These are phyloP conservation scores for Pimephales promelas DNA, from an alignment of 2,113 vertebrate species.

Conservation along the genomic window DNA sequence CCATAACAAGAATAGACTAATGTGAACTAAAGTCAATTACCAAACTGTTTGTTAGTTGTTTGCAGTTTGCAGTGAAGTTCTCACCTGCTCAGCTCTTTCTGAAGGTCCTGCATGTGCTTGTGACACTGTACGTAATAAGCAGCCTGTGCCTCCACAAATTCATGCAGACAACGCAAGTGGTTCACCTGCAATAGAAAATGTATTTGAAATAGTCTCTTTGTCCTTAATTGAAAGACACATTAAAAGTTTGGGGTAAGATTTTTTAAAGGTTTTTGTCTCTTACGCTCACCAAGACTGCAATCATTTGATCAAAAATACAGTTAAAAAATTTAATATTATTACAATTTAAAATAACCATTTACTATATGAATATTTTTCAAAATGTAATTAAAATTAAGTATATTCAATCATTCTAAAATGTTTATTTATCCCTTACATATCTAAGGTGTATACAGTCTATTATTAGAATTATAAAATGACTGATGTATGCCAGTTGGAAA, in stretches of 20 bases:
- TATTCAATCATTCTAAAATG: neutral
- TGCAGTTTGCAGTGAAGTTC: constrained; percentile 17
- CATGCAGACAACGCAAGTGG: constrained; percentile 88
- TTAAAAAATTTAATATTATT: neutral
- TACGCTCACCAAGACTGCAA: no score
- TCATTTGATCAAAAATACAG: no score
- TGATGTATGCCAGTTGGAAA: no score
- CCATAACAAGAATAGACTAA: neutral
- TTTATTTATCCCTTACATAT: no score
- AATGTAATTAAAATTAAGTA: neutral
- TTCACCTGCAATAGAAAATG: constrained; percentile 82
- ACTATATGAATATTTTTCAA: neutral
- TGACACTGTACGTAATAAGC: constrained; percentile 91
- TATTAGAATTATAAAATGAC: no score
- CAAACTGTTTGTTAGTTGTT: neutral
- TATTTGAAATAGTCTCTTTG: neutral
- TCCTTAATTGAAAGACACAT: neutral
- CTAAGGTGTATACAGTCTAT: no score
- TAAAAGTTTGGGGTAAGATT: neutral
- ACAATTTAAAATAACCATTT: no score
- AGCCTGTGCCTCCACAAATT: constrained; percentile 93
- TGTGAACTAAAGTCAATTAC: neutral
- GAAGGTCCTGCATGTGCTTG: constrained; percentile 90
- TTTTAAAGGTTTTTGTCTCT: neutral
- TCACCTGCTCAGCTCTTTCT: constrained; percentile 93